These are phyloP conservation scores for Apostichopus parvimensis DNA, from an alignment of 35 echinoderm and acorn worm genomes.

Conservation along the genomic window DNA sequence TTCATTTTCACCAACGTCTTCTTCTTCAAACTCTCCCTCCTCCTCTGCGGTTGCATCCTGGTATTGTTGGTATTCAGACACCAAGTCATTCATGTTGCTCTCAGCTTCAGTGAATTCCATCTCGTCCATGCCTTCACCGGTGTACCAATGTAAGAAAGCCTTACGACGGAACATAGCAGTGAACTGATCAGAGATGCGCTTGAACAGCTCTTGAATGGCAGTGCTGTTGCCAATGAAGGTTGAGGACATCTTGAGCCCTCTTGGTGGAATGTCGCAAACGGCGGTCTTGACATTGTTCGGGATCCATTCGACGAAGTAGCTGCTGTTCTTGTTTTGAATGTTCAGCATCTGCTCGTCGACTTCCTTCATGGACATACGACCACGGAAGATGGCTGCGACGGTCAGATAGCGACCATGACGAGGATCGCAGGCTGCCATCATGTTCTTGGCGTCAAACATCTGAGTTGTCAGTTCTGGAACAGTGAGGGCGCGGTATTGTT, in stretches of 20 bases:
- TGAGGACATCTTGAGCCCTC: slow-evolving; percentile 91
- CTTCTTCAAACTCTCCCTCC: too few relatives aligned
- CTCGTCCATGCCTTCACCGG: too few relatives aligned
- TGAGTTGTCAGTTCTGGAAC: slow-evolving; percentile 87
- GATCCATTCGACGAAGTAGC: too few relatives aligned
- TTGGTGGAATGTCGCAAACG: slow-evolving; percentile 69
- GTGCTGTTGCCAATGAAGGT: too few relatives aligned
- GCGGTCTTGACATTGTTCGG: too few relatives aligned
- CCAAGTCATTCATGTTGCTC: too few relatives aligned
- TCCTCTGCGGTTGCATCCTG: too few relatives aligned
- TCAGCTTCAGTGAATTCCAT: too few relatives aligned
- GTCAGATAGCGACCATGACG: slow-evolving; percentile 81
- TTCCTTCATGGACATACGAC: slow-evolving; percentile 99
- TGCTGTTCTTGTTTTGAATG: slow-evolving; percentile 2
- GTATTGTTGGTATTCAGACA: too few relatives aligned
- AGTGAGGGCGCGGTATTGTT: not conserved
- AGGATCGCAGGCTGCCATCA: too few relatives aligned
- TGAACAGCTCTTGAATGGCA: too few relatives aligned
- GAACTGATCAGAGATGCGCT: slow-evolving; percentile 63
- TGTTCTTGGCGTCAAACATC: slow-evolving; percentile 74
- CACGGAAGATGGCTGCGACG: slow-evolving; percentile 91
- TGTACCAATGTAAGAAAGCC: too few relatives aligned
- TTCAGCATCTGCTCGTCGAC: slow-evolving; percentile 93
- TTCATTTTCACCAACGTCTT: not conserved
- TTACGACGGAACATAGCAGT: not conserved